Evolutionary conservation across 1,140 invertebrate genomes (phyloP).

Genomic region (Polyergus mexicanus): DNA sequence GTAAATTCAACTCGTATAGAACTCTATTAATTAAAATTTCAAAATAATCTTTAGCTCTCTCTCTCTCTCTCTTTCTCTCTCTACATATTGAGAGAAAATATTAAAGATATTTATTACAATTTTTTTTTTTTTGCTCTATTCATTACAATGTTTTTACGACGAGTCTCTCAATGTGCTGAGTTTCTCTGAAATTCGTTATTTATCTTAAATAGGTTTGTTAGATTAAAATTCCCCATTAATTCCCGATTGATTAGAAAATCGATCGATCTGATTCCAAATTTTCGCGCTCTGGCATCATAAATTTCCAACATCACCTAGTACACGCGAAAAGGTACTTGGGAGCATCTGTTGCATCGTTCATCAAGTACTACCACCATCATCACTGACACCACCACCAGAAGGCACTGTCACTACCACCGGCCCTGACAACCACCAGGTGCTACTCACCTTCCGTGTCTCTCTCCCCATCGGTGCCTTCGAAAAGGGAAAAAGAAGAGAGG

Average conservation of each 20-base stretch:
- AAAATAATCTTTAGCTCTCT: not conserved
- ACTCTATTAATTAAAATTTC: not conserved
- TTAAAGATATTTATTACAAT: not conserved
- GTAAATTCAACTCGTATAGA: not conserved
- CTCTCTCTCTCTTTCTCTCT: no score
- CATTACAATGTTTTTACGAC: not conserved
- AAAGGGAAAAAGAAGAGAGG: conserved; percentile 61
- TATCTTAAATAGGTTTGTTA: not conserved
- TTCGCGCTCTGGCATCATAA: not conserved
- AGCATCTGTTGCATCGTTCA: conserved; percentile 82
- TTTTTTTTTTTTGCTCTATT: no score
- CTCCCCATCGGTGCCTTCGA: conserved; percentile 71
- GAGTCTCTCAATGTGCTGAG: not conserved
- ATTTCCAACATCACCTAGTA: conserved; percentile 56
- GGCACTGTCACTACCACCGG: conserved; percentile 76
- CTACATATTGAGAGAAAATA: not conserved
- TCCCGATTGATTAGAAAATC: conserved; percentile 1
- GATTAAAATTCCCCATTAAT: not conserved
- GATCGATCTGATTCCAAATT: conserved; percentile 51
- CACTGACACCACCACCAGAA: conserved; percentile 72
- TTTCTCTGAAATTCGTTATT: not conserved
- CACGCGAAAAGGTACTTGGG: conserved; percentile 76
- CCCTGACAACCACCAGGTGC: conserved; percentile 83
- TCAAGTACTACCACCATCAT: conserved; percentile 70
- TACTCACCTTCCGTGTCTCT: conserved; percentile 81